These are phyloP conservation scores for Halesus radiatus DNA, from an alignment of 1,140 invertebrate genomes.

Conservation along the genomic window DNA sequence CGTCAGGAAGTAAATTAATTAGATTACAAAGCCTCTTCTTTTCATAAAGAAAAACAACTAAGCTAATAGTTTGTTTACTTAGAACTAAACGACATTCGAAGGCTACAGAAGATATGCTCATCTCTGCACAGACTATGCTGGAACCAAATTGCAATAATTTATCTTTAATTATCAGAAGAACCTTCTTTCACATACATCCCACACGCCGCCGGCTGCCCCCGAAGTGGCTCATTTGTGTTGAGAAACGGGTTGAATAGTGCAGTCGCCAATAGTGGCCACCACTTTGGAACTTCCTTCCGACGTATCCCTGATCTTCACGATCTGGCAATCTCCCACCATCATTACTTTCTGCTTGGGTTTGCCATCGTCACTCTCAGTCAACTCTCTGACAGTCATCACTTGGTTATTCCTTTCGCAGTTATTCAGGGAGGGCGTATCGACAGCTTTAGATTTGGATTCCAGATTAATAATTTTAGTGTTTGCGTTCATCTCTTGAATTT, in stretches of 20 bases:
- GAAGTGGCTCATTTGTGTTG: conserved; percentile 7
- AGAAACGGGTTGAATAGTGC: conserved; percentile 65
- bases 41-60: conserved; percentile 27
- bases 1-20: conserved; percentile 26
- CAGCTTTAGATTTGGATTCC: conserved; percentile 1
- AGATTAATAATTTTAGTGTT: background rate
- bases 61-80: conserved; percentile 33
- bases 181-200: background rate
- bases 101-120: conserved; percentile 40
- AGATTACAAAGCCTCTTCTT: conserved; percentile 37
- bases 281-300: conserved; percentile 58
- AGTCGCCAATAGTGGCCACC: conserved; percentile 65
- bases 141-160: conserved; percentile 33
- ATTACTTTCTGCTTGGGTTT: conserved; percentile 60
- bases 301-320: conserved; percentile 62
- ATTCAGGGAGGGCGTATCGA: background rate
- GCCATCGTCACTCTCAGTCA: background rate
- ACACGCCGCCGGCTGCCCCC: background rate
- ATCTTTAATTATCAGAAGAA: background rate
- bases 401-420: conserved; percentile 25
- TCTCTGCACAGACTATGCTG: conserved; percentile 32
- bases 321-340: conserved; percentile 68
- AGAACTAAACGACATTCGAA: conserved; percentile 20
- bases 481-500: conserved; percentile 3
- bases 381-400: background rate